These are phyloP conservation scores for Heliconius ethilla DNA, from an alignment of 2,888 invertebrate genomes.

Conservation along the genomic window DNA sequence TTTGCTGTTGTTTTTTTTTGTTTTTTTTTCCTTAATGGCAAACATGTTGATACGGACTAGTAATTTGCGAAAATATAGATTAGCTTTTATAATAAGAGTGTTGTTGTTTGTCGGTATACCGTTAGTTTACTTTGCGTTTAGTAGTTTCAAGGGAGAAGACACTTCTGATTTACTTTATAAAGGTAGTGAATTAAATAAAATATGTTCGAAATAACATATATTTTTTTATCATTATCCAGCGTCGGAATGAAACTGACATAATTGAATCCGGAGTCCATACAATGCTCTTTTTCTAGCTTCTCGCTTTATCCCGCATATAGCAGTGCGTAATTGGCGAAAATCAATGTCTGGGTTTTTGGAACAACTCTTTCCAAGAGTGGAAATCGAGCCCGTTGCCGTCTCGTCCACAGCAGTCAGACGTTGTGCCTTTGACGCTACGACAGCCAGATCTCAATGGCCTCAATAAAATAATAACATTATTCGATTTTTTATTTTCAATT, in stretches of 20 bases:
- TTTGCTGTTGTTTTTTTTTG: constrained; percentile 46
- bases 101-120: constrained; percentile 66
- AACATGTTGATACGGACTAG: constrained; percentile 76
- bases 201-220: not conserved
- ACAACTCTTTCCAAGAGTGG: too few relatives aligned
- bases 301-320: not conserved
- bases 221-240: too few relatives aligned
- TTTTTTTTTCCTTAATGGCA: constrained; percentile 60
- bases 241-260: too few relatives aligned
- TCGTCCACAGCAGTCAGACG: too few relatives aligned
- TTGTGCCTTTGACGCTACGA: too few relatives aligned
- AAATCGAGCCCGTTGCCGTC: too few relatives aligned
- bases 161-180: constrained; percentile 28
- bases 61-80: constrained; percentile 56
- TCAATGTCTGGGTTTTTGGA: too few relatives aligned
- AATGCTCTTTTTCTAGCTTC: not conserved
- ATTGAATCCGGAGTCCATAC: too few relatives aligned
- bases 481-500: too few relatives aligned
- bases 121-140: constrained; percentile 57
- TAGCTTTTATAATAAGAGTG: constrained; percentile 63
- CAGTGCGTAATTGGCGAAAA: not conserved
- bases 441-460: too few relatives aligned
- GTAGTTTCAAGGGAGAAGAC: constrained; percentile 19
- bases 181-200: constrained; percentile 49
- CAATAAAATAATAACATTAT: too few relatives aligned